These are phyloP conservation scores for Hydrotaea cyrtoneurina DNA, from an alignment of 2,888 invertebrate genomes.

Conservation along the genomic window DNA sequence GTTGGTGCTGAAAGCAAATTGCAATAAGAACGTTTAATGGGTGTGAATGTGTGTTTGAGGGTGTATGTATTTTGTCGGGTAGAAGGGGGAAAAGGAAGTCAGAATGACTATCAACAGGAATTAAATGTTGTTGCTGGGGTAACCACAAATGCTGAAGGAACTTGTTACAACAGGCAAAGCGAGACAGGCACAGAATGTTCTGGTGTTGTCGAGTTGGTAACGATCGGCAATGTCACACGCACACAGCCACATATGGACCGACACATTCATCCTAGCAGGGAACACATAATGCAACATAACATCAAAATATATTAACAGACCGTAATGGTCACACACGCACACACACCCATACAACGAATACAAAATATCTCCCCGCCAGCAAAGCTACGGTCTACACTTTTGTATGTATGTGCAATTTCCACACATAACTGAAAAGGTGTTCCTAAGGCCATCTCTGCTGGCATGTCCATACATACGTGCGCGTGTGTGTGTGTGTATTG, in stretches of 20 bases:
- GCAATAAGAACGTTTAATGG: slow-evolving; percentile 31
- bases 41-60: background rate
- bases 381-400: background rate
- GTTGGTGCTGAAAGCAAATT: slow-evolving; percentile 26
- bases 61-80: background rate
- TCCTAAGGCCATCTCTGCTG: background rate
- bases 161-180: background rate
- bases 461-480: too few relatives aligned
- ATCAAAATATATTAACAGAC: slow-evolving; percentile 25
- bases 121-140: slow-evolving; percentile 33
- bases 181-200: background rate
- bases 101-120: slow-evolving; percentile 22
- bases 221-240: background rate
- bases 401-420: background rate
- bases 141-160: background rate
- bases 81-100: background rate
- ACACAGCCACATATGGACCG: background rate
- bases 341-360: background rate
- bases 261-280: background rate
- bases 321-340: background rate
- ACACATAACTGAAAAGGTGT: background rate
- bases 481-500: too few relatives aligned
- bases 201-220: background rate
- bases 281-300: slow-evolving; percentile 22
- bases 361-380: background rate